Evolutionary conservation across 2,797 vertebrate genomes (phyloP), one percentile per base, ranked within the genome.

Genomic region (Peromyscus melanophrys): DNA sequence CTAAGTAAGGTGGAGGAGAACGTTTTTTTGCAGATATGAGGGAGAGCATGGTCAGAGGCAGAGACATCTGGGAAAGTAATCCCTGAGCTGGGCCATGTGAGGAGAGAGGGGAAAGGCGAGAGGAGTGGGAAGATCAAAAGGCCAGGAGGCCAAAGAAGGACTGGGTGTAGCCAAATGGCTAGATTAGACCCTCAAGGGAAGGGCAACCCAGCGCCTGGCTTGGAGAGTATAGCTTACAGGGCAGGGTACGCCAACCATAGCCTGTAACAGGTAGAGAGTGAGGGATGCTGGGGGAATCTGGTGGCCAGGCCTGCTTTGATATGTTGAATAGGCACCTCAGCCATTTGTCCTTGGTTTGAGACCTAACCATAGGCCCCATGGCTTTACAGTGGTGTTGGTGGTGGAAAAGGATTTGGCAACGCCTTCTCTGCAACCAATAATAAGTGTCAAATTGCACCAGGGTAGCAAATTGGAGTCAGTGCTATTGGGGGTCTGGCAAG

Each of bases 381-480:
- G 29, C 17, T 65, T 21, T 73, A 84, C n/a, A 40, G 59, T 9
- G 0, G 10, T 63, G 10, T 73, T 73, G 71, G 7, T 0, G 25
- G 11, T 10, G 14, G 46, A 2, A 31, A n/a, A 12, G 6, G 57
- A 76, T 76, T 63, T 16, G 49, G 1, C 12, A 52, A 13, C 6
- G 9, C 5, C 52, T 95, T 77, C 43, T 27, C 0, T 13, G 63
- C 34, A n/a, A 40, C 37, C 6, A 49, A 6, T 43, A 55, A 3
- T 49, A 57, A 67, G 61, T 85, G 61, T 31, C 59, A 52, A 55
- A 55, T 31, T 69, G 37, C 14, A 16, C 31, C 52, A 4, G 8
- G 40, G 23, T 27, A 43, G 43, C 57, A 31, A 59, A 34, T 27
- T 0, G 0, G 2, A 65, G 40, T 49, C n/a, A 3, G 0, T 82